Conservation (phyloP, 35 echinoderm and acorn worm genomes). For the Hemicentrotus pulcherrimus region DNA sequence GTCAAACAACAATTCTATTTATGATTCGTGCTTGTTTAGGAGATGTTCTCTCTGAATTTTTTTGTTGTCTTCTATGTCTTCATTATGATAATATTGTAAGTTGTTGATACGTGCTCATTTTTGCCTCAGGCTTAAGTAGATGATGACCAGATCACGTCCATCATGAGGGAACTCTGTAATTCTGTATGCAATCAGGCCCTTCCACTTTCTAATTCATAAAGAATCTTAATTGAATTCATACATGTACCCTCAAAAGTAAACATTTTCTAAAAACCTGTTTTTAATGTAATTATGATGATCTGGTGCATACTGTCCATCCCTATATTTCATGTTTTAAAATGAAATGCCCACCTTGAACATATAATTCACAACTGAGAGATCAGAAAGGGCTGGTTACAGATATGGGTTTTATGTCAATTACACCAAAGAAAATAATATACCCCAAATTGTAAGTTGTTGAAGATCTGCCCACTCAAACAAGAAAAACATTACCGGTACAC, state of each 20-base stretch:
- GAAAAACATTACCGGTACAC: too few species aligned
- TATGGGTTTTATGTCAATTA: neutral
- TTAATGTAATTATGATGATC: neutral
- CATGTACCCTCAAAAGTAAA: too few species aligned
- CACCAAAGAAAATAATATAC: neutral
- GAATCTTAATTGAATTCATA: too few species aligned
- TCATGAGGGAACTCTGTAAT: too few species aligned
- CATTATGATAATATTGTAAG: neutral
- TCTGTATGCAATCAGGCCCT: neutral
- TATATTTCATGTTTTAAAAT: neutral
- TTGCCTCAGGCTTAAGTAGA: neutral
- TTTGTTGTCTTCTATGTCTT: neutral
- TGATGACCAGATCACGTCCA: neutral
- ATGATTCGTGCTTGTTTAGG: neutral
- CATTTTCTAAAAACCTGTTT: too few species aligned
- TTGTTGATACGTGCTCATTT: neutral
- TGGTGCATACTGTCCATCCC: neutral
- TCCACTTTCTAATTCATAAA: too few species aligned
- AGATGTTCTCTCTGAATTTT: neutral
- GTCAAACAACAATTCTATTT: slow-evolving; percentile 44
- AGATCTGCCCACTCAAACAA: too few species aligned
- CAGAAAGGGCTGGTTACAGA: neutral
- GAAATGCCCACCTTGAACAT: neutral
- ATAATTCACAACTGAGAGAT: neutral
- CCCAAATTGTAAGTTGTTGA: too few species aligned